Percentiles rank a stretch among this genome's conserved stretches.
These are phyloP conservation scores for Panagrolaimus sp. DNA, from an alignment of 1,140 invertebrate species.

Conservation along the genomic window DNA sequence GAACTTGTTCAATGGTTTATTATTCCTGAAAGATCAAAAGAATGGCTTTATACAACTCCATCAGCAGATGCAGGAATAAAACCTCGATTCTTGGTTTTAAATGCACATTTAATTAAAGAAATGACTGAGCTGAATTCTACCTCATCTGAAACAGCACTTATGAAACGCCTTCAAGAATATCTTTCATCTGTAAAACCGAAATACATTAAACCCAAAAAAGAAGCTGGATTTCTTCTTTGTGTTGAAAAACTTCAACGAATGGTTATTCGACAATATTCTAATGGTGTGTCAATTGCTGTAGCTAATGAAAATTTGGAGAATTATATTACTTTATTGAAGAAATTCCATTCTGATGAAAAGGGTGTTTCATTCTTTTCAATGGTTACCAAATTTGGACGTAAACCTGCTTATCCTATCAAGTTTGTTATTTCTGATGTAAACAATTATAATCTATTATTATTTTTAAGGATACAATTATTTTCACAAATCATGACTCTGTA, in stretches of 20 bases:
- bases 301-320: slow-evolving; percentile 32
- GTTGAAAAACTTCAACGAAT: slow-evolving; percentile 32
- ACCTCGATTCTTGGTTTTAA: slow-evolving; percentile 33
- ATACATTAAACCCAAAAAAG: slow-evolving; percentile 17
- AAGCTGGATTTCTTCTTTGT: slow-evolving; percentile 28
- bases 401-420: slow-evolving; percentile 23
- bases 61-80: slow-evolving; percentile 18
- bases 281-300: slow-evolving; percentile 19
- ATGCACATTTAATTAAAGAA: slow-evolving; percentile 32
- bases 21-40: slow-evolving; percentile 15
- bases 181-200: slow-evolving; percentile 32
- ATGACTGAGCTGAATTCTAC: slow-evolving; percentile 20
- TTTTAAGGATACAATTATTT: slow-evolving; percentile 29
- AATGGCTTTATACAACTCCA: slow-evolving; percentile 31
- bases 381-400: slow-evolving; percentile 26
- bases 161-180: slow-evolving; percentile 22
- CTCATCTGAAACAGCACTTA: slow-evolving; percentile 16
- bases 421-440: neutral
- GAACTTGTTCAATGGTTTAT: slow-evolving; percentile 38
- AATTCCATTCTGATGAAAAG: slow-evolving; percentile 37
- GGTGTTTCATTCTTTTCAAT: slow-evolving; percentile 32
- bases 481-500: slow-evolving; percentile 28
- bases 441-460: neutral
- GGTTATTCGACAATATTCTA: slow-evolving; percentile 30
- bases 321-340: slow-evolving; percentile 27